Evolutionary conservation across 2,797 vertebrate genomes (phyloP), one percentile per base, ranked within the genome.

Genomic region (Enoplosus armatus): DNA sequence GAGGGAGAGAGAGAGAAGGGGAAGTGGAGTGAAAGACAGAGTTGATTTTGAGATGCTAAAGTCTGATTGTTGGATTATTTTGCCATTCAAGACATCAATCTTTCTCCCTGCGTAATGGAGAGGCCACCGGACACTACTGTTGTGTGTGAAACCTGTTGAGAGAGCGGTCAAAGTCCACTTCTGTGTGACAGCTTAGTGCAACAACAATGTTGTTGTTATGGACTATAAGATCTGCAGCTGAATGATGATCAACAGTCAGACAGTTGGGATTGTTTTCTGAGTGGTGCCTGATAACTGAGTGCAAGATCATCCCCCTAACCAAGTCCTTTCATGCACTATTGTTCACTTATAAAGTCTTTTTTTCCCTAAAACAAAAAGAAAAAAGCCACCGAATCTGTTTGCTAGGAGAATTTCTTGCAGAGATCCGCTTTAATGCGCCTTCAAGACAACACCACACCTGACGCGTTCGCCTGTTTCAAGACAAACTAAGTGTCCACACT

Each of bases 101-200:
- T 77, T n/a, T 48, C 47, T 29, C 62, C 20, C 24, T 61, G 78
- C 72, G 55, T 79, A 82, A 86, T 39, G 66, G 81, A 81, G 65
- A 75, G 66, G 62, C 45, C 71, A 20, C 7, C 26, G 67, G 70
- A 79, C 81, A 63, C 45, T 9, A 18, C 50, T 54, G 55, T 4
- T 76, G 66, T 61, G 62, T 20, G 6, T 84, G 60, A 88, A 86
- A 89, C 89, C 83, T 88, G 83, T 85, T 87, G 85, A 86, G 72
- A 53, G 65, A 73, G 62, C 22, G 43, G 26, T 79, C 27, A 63
- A 63, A 71, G 22, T 58, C 18, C 27, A 72, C 61, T 15, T 66
- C 9, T 56, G 43, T 33, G 67, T 51, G 58, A 58, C 24, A 58
- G 29, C 35, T 66, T 51, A 26, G 33, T 39, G 61, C 37, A 66